Percentiles rank a stretch among this genome's conserved stretches.
Evolutionary conservation across 2,888 invertebrate genomes (phyloP).

Genomic region (Cheiracanthium punctorium): DNA sequence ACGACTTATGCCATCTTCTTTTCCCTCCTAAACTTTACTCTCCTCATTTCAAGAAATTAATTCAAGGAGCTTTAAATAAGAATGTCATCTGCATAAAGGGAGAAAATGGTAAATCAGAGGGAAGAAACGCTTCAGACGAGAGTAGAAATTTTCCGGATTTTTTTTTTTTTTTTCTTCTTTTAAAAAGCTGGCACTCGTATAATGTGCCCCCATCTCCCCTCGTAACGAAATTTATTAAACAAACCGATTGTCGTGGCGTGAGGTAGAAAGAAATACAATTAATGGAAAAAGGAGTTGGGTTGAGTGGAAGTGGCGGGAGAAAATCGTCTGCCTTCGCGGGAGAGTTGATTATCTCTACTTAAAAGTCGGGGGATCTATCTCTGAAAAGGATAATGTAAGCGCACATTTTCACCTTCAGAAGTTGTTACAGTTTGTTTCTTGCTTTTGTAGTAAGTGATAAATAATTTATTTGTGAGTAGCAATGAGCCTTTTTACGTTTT

Average conservation of each 20-base stretch:
- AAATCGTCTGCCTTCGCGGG: background rate
- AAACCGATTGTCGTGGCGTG: slow-evolving; percentile 56
- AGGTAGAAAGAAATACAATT: slow-evolving; percentile 5
- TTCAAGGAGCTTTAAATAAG: slow-evolving; percentile 44
- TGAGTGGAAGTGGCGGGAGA: slow-evolving; percentile 13
- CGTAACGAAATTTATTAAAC: slow-evolving; percentile 61
- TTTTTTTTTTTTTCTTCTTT: too few relatives aligned
- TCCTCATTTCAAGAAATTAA: too few relatives aligned
- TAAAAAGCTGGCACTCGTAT: background rate
- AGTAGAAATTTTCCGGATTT: background rate
- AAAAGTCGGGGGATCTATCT: background rate
- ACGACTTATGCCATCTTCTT: background rate
- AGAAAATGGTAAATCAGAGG: background rate
- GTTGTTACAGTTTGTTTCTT: background rate
- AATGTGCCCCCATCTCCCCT: background rate
- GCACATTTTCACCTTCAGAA: background rate
- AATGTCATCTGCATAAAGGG: slow-evolving; percentile 57
- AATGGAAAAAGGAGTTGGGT: slow-evolving; percentile 24
- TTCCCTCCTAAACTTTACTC: too few relatives aligned
- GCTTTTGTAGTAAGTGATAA: background rate
- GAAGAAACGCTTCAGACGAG: background rate
- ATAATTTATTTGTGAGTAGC: background rate
- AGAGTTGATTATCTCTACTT: background rate
- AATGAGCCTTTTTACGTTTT: too few relatives aligned
- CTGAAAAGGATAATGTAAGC: background rate